Conservation (phyloP, 2,113 vertebrate genomes). For the Struthio camelus region DNA sequence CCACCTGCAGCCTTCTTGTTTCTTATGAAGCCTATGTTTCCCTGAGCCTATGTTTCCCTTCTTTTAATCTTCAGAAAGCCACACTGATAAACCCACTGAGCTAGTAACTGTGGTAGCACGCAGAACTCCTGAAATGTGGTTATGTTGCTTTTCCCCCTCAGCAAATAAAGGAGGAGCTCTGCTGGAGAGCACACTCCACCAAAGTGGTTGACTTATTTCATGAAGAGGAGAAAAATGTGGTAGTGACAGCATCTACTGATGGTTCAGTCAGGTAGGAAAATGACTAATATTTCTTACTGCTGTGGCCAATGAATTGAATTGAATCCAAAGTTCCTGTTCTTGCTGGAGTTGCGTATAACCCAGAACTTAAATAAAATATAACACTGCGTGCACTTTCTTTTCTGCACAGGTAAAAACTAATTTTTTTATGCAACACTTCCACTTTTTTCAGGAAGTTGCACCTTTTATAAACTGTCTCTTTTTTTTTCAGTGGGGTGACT, state of each 20-base stretch:
- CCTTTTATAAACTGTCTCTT: not conserved
- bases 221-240: constrained; percentile 69
- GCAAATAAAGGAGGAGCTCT: constrained; percentile 73
- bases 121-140: not conserved
- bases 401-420: not conserved
- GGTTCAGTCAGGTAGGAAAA: constrained; percentile 74
- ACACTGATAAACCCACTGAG: not conserved
- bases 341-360: not conserved
- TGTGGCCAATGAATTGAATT: not conserved
- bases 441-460: not conserved
- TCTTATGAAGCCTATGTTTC: not conserved
- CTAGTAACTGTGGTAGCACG: not conserved
- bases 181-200: constrained; percentile 70
- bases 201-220: constrained; percentile 67
- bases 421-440: not conserved
- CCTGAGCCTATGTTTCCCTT: not conserved
- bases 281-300: not conserved
- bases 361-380: not conserved
- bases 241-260: constrained; percentile 72
- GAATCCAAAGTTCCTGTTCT: not conserved
- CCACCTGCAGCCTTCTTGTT: not conserved
- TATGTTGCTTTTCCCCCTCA: constrained; percentile 21
- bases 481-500: not conserved
- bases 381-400: not conserved
- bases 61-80: not conserved